phyloP scores from a whole-genome alignment of 2,113 vertebrate species.

The Notothenia coriiceps region DNA sequence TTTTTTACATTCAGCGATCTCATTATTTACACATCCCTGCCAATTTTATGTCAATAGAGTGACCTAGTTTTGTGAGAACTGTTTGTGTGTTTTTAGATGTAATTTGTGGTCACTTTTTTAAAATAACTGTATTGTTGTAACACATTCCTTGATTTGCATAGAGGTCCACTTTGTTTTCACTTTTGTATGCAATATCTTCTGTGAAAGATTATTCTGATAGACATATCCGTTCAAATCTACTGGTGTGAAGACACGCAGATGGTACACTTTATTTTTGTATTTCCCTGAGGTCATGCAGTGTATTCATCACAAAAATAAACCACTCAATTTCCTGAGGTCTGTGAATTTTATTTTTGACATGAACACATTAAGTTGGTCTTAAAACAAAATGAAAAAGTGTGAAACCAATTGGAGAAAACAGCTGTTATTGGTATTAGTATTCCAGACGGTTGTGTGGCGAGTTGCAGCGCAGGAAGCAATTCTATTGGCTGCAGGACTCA shows the following conservation, averaged over 20 bases:
- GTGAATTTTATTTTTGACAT: conserved; percentile 41
- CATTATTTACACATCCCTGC: conserved; percentile 1
- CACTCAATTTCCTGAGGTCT: conserved; percentile 40
- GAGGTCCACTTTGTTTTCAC: not conserved
- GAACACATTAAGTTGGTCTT: not conserved
- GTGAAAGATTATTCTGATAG: conserved; percentile 25
- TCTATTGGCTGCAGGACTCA: conserved; percentile 5
- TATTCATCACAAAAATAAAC: conserved; percentile 69
- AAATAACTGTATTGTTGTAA: conserved; percentile 11
- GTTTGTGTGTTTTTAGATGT: conserved; percentile 58
- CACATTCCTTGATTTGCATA: conserved; percentile 23
- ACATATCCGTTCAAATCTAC: conserved; percentile 7
- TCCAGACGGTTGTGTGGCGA: not conserved
- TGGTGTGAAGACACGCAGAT: conserved; percentile 41
- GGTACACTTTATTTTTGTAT: conserved; percentile 68
- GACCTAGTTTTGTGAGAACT: conserved; percentile 45
- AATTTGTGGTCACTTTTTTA: conserved; percentile 19
- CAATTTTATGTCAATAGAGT: conserved; percentile 13
- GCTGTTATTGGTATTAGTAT: not conserved
- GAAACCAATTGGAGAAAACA: not conserved
- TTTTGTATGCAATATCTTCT: conserved; percentile 28
- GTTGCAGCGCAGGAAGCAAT: not conserved
- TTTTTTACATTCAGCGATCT: conserved; percentile 1
- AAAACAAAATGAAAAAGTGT: conserved; percentile 9
- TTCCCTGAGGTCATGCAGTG: conserved; percentile 47